Conservation (phyloP, 2,797 vertebrate genomes). For the Schizothorax lantsangensis region DNA sequence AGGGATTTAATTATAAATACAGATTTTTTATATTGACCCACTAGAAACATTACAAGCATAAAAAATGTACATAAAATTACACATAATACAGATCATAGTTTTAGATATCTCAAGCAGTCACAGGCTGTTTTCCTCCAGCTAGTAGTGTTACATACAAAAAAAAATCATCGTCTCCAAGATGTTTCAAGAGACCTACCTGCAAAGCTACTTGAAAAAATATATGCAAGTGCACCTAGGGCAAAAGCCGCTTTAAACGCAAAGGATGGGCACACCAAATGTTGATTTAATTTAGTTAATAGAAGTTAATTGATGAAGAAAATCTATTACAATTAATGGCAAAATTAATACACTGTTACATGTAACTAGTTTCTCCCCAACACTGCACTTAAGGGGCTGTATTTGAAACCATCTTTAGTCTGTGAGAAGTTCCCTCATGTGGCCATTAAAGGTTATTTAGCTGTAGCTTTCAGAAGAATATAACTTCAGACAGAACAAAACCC, state of each 20-base stretch:
- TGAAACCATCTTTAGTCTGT: background rate
- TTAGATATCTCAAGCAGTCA: background rate
- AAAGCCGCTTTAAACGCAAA: too few relatives aligned
- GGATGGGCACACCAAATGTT: too few relatives aligned
- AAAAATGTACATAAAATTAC: background rate
- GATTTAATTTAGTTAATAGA: too few relatives aligned
- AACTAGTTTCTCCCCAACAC: background rate
- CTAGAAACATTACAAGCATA: background rate
- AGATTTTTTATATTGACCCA: background rate
- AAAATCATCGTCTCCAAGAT: too few relatives aligned
- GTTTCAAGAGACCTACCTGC: too few relatives aligned
- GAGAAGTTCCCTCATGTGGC: background rate
- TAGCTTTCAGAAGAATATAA: background rate
- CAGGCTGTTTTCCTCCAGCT: background rate
- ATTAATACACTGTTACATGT: background rate
- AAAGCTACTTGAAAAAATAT: too few relatives aligned
- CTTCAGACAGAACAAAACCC: slow-evolving; percentile 7
- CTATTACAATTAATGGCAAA: too few relatives aligned
- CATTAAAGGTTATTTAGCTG: slow-evolving; percentile 7
- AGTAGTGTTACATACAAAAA: background rate
- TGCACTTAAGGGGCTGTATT: background rate
- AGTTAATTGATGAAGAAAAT: too few relatives aligned
- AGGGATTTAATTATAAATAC: background rate
- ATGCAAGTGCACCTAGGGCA: too few relatives aligned
- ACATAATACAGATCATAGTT: background rate